A percentile compares a stretch with the other conserved stretches of the same genome.
Evolutionary conservation across 2,113 vertebrate species (phyloP).

Genomic region (Cyrtonyx montezumae): DNA sequence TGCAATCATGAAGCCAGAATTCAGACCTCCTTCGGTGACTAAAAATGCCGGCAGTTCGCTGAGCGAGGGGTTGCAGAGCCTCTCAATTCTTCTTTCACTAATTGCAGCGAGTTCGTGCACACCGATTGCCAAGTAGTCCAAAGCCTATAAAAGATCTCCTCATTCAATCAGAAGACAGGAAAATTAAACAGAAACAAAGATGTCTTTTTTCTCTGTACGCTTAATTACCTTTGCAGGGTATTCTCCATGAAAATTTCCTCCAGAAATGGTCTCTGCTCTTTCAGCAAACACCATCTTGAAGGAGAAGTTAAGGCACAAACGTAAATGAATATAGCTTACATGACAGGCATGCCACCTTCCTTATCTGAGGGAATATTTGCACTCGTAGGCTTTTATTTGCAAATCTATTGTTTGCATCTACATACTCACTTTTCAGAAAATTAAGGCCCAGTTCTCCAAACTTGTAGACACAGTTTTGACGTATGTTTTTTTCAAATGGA

Average conservation of each 20-base stretch:
- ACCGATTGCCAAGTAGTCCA: slow-evolving; percentile 91
- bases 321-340: not conserved
- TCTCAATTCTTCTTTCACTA: slow-evolving; percentile 95
- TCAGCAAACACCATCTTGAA: slow-evolving; percentile 96
- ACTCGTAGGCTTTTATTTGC: not conserved
- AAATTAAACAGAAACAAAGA: not conserved
- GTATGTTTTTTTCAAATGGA: not conserved
- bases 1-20: slow-evolving; percentile 99
- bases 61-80: slow-evolving; percentile 95
- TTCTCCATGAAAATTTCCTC: slow-evolving; percentile 98
- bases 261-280: slow-evolving; percentile 96
- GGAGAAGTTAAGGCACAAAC: slow-evolving; percentile 69
- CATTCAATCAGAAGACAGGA: not conserved
- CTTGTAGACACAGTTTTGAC: not conserved
- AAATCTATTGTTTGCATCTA: not conserved
- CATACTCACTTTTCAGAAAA: not conserved
- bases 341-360: not conserved
- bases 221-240: slow-evolving; percentile 89
- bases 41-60: slow-evolving; percentile 96
- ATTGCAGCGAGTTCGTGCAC: slow-evolving; percentile 96
- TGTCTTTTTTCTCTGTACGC: not conserved
- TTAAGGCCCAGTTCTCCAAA: not conserved
- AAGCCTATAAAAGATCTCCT: slow-evolving; percentile 76
- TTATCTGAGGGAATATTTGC: not conserved
- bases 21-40: slow-evolving; percentile 95